Evolutionary conservation across 2,797 vertebrate species (phyloP).

Genomic region (Emydoidea blandingii): DNA sequence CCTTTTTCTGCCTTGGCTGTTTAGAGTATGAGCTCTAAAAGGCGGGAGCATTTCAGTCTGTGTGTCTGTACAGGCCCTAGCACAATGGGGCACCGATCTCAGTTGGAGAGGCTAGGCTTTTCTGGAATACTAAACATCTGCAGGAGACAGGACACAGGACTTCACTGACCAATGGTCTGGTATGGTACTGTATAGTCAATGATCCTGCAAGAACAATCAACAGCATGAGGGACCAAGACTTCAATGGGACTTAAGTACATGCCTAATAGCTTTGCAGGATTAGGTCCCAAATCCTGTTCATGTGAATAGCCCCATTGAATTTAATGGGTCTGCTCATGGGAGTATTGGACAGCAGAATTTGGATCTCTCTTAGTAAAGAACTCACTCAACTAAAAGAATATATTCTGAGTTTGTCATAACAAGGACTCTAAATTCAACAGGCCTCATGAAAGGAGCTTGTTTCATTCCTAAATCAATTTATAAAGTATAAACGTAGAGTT

Average conservation of each 20-base stretch:
- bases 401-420: constrained; percentile 53
- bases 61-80: not conserved
- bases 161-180: not conserved
- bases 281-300: not conserved
- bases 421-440: constrained; percentile 70
- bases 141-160: not conserved
- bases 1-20: not conserved
- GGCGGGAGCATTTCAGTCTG: not conserved
- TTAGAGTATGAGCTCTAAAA: not conserved
- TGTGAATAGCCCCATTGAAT: constrained; percentile 70
- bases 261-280: constrained; percentile 26
- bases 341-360: constrained; percentile 23
- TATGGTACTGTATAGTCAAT: not conserved
- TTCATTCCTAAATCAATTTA: constrained; percentile 72
- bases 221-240: not conserved
- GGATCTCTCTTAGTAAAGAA: constrained; percentile 57
- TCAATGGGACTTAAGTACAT: not conserved
- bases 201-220: not conserved
- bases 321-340: constrained; percentile 8
- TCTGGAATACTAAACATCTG: not conserved
- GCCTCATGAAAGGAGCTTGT: constrained; percentile 64
- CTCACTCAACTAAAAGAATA: constrained; percentile 40
- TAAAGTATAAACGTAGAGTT: constrained; percentile 53
- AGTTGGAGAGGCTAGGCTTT: not conserved
- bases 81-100: not conserved